Percentiles rank a stretch among this genome's conserved stretches.
phyloP scores from a whole-genome alignment of 30 jellyfish, hydroid and myxozoan species.

The Cassiopea andromeda region DNA sequence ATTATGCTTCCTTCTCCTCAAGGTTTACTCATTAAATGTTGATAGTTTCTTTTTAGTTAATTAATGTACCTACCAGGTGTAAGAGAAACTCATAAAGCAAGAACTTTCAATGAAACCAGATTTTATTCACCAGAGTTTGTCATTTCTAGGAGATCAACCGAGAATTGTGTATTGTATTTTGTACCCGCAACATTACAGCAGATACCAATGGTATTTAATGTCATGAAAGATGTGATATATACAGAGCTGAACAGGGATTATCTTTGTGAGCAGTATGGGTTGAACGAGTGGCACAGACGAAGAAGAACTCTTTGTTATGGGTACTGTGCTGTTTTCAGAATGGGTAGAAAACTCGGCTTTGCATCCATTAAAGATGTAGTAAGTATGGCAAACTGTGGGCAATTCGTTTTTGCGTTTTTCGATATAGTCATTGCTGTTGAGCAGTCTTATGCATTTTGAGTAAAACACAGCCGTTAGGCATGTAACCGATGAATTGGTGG shows the following conservation, averaged over 20 bases:
- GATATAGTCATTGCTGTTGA: too few relatives aligned
- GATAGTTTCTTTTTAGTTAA: too few relatives aligned
- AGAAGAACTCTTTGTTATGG: conserved; percentile 41
- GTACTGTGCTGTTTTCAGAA: conserved; percentile 48
- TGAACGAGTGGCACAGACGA: not conserved
- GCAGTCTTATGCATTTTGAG: too few relatives aligned
- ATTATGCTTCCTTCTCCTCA: too few relatives aligned
- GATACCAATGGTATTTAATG: conserved; percentile 15
- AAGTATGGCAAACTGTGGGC: not conserved
- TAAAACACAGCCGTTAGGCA: too few relatives aligned
- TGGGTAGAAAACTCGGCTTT: conserved; percentile 42
- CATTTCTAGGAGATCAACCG: conserved; percentile 30
- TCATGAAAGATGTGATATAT: conserved; percentile 2
- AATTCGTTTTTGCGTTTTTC: too few relatives aligned
- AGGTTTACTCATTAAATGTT: too few relatives aligned
- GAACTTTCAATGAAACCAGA: too few relatives aligned
- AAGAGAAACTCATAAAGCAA: too few relatives aligned
- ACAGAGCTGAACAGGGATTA: not conserved
- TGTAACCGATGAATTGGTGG: too few relatives aligned
- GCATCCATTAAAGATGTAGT: not conserved
- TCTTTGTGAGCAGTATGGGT: not conserved
- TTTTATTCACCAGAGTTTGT: not conserved
- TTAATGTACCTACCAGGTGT: too few relatives aligned
- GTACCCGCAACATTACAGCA: conserved; percentile 59
- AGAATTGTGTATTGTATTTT: conserved; percentile 50